phyloP scores from a whole-genome alignment of 2,797 vertebrate genomes.

The Masticophis lateralis region DNA sequence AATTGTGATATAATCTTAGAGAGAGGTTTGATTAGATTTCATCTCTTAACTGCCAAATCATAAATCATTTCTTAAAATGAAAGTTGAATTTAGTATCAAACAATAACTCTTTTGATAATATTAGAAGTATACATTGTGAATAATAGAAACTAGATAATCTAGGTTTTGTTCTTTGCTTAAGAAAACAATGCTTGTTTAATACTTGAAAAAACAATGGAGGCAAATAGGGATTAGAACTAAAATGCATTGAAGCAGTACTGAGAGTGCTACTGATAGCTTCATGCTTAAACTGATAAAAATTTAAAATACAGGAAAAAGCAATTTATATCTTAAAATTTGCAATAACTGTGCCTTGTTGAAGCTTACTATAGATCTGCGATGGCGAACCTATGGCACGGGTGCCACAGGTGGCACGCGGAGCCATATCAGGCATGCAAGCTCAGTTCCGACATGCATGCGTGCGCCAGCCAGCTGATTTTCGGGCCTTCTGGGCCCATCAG shows the following conservation, averaged over 20 bases:
- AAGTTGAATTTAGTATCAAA: background rate
- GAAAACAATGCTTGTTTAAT: background rate
- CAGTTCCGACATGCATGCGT: too few relatives aligned
- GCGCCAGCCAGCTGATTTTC: too few relatives aligned
- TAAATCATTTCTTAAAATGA: background rate
- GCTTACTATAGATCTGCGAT: background rate
- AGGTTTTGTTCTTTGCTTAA: background rate
- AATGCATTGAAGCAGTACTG: background rate
- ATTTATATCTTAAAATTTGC: background rate
- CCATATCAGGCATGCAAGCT: too few relatives aligned
- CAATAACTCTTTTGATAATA: background rate
- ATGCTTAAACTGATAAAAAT: background rate
- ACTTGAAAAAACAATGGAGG: background rate
- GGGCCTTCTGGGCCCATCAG: too few relatives aligned
- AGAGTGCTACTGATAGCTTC: background rate
- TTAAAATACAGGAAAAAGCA: background rate
- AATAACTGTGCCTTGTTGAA: background rate
- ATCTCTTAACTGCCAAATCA: background rate
- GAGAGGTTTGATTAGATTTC: background rate
- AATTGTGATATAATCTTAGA: background rate
- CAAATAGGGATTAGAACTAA: fast-evolving
- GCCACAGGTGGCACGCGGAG: too few relatives aligned
- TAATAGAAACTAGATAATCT: background rate
- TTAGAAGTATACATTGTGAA: background rate
- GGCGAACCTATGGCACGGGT: too few relatives aligned